phyloP scores from a whole-genome alignment of 2,888 invertebrate genomes.

The Hirtodrosophila histrioides region DNA sequence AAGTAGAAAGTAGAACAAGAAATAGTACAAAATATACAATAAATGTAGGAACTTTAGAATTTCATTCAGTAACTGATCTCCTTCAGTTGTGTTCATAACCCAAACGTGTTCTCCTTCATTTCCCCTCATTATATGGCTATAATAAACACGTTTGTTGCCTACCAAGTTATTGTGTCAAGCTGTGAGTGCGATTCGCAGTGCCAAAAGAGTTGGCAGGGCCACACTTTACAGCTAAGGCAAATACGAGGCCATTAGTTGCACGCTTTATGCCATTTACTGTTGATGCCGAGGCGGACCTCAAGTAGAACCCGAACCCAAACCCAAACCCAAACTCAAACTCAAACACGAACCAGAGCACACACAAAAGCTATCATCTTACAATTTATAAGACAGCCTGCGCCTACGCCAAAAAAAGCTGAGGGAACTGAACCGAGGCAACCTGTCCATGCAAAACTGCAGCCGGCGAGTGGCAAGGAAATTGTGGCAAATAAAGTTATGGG shows the following conservation, averaged over 20 bases:
- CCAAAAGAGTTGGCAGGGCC: conserved; percentile 7
- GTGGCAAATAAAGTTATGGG: conserved; percentile 62
- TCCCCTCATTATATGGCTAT: not conserved
- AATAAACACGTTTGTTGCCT: not conserved
- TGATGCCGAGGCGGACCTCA: not conserved
- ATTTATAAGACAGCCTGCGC: conserved; percentile 61
- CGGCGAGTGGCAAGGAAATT: conserved; percentile 29
- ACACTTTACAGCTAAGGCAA: conserved; percentile 14
- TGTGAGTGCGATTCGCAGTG: conserved; percentile 1
- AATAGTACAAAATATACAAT: too few relatives aligned
- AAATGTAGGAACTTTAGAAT: too few relatives aligned
- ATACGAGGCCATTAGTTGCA: conserved; percentile 42
- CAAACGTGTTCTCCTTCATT: too few relatives aligned
- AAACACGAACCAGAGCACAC: conserved; percentile 33
- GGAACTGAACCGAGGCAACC: conserved; percentile 23
- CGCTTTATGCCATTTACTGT: conserved; percentile 48
- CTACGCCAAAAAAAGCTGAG: conserved; percentile 39
- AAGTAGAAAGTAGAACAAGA: too few relatives aligned
- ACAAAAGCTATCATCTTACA: conserved; percentile 35
- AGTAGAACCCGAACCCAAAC: not conserved
- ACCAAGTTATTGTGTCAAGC: conserved; percentile 7
- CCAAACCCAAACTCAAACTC: not conserved
- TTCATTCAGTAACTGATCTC: too few relatives aligned
- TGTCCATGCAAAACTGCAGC: conserved; percentile 40
- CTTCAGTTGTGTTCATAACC: too few relatives aligned